phyloP scores from a whole-genome alignment of 2,888 invertebrate species.

The Aspidiotus rigidus region DNA sequence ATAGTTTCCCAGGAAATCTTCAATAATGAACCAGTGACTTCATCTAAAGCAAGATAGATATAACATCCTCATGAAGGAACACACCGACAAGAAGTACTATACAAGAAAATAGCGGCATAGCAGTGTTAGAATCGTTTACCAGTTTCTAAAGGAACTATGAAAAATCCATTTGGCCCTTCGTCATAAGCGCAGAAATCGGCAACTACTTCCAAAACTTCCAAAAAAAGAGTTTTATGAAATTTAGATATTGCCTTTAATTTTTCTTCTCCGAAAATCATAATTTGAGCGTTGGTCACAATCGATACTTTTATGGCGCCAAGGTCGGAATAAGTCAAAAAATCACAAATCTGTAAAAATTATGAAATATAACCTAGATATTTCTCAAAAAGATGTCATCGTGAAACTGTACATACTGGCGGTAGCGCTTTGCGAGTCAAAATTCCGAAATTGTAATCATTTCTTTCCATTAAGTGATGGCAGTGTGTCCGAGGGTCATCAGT shows the following conservation, averaged over 20 bases:
- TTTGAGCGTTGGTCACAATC: conserved; percentile 35
- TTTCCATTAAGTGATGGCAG: conserved; percentile 49
- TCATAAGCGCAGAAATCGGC: conserved; percentile 40
- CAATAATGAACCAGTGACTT: too few relatives aligned
- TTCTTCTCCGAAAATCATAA: conserved; percentile 5
- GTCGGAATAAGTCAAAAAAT: conserved; percentile 65
- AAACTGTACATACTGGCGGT: conserved; percentile 45
- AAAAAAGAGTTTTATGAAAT: conserved; percentile 35
- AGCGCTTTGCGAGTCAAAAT: conserved; percentile 54
- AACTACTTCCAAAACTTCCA: conserved; percentile 45
- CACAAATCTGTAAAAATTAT: conserved; percentile 42
- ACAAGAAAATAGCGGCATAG: too few relatives aligned
- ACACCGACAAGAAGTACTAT: too few relatives aligned
- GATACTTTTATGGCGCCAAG: conserved; percentile 51
- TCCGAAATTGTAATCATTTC: conserved; percentile 50
- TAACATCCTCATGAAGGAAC: too few relatives aligned
- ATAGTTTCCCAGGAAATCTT: too few relatives aligned
- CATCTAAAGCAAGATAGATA: too few relatives aligned
- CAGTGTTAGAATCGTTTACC: conserved; percentile 19
- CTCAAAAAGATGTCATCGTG: neutral
- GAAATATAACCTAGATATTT: neutral
- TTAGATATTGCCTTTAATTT: conserved; percentile 14
- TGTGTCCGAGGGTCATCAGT: conserved; percentile 47
- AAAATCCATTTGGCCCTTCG: conserved; percentile 19
- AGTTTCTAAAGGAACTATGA: conserved; percentile 45